Evolutionary conservation across 2,888 invertebrate species (phyloP), one percentile per base, ranked within the genome.

Genomic region (Trissolcus brochymenae): DNA sequence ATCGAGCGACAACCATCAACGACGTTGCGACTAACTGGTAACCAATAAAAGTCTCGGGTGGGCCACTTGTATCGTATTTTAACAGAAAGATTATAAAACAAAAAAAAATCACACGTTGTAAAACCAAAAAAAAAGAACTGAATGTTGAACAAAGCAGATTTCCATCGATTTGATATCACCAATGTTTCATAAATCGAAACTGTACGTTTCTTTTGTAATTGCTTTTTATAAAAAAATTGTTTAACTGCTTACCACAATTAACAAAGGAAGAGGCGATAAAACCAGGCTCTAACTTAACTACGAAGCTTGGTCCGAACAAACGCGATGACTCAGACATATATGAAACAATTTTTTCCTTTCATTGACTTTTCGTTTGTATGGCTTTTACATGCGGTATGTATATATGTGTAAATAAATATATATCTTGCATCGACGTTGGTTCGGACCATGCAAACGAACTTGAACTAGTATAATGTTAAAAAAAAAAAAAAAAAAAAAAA

Each of bases 341-440:
- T 80, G 61, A 59, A 55, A 77, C 62, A 61, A 35, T 35, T 35
- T 53, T 72, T 70, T 72, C 57, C 64, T 68, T 67, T 76, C 49
- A 70, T 65, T 29, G 6, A 66, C 41, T 72, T 78, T 68, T 78
- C 35, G 73, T 68, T 80, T 81, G 70, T 79, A 76, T 41, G 62
- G 49, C 57, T 62, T 74, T 54, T 56, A 70, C 80, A 80, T 75
- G 77, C 79, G 80, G 80, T 79, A 81, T 82, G 82, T 82, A 82
- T 79, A 83, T 83, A 81, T 80, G 80, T 82, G 76, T 76, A 76
- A 61, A 76, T 71, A 76, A 71, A 66, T 76, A 82, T 81, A 81
- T 70, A 78, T 81, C 81, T 80, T 81, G 81, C 77, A 71, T 80
- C 78, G 72, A 82, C 81, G 80, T 80, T 80, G 71, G 73, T 56